Percentiles rank a stretch among this genome's conserved stretches.
These are phyloP conservation scores for Automeris io DNA, from an alignment of 2,888 invertebrate genomes.

Conservation along the genomic window DNA sequence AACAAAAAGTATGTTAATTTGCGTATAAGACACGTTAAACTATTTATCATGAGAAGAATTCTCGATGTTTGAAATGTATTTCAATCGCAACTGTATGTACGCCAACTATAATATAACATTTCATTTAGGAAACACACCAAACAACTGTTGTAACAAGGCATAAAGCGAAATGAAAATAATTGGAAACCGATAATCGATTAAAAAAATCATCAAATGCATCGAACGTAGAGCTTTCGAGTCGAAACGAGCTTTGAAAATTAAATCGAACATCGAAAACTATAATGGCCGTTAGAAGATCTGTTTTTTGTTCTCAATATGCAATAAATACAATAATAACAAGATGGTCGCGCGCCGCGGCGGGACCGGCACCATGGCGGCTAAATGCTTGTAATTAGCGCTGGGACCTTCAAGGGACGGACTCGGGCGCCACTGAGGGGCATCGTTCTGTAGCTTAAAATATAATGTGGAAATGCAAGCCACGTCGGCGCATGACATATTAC, in stretches of 20 bases:
- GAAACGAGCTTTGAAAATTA: constrained; percentile 23
- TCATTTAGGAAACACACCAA: neutral
- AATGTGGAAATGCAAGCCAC: too few relatives aligned
- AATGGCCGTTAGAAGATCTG: constrained; percentile 33
- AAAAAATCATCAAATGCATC: constrained; percentile 3
- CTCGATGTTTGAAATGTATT: too few relatives aligned
- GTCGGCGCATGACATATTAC: too few relatives aligned
- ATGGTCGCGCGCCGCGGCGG: constrained; percentile 31
- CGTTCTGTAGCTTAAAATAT: neutral
- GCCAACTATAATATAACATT: too few relatives aligned
- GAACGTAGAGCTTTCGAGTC: constrained; percentile 9
- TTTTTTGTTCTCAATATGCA: constrained; percentile 64
- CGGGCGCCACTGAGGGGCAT: neutral
- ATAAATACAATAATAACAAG: constrained; percentile 56
- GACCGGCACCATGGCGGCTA: constrained; percentile 50
- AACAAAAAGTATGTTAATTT: too few relatives aligned
- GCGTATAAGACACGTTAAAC: too few relatives aligned
- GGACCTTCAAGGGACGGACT: constrained; percentile 6
- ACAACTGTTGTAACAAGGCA: neutral
- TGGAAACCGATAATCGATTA: constrained; percentile 5
- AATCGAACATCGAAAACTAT: constrained; percentile 27
- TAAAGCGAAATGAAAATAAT: neutral
- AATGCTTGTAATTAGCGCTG: constrained; percentile 65
- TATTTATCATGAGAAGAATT: too few relatives aligned
- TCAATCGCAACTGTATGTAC: too few relatives aligned